Base-by-base conservation (phyloP, 1,140 invertebrate genomes). In the Oedothorax gibbosus region DNA sequence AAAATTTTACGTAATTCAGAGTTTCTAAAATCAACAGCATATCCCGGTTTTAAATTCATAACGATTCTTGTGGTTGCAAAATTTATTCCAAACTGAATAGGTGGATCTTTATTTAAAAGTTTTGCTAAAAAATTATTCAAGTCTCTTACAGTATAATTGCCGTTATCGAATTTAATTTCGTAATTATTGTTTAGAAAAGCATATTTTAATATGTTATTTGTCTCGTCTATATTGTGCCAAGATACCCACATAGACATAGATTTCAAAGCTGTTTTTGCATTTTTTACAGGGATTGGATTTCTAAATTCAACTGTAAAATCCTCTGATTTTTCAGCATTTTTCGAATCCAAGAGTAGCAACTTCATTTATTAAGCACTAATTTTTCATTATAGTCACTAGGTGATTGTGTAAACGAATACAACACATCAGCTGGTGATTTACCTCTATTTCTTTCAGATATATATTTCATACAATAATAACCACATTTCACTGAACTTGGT, bases 391-490 rank as follows among this genome's bases (percentile, higher is more conserved):
- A 81, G 50, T 54, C 35, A 60, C 66, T 81, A 20, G 79, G 54
- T 20, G 49, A 7, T 78, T 78, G 49, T 15, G 1, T 65, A 64
- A 78, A 78, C 0, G 76, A n/a, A 65, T 81, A 81, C 50, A 81
- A 81, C 21, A 71, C 35, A 11, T 72, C 49, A 71, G 49, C 18
- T 50, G 56, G 54, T 15, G 66, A 71, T 20, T 72, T 81, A 14
- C 66, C 56, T 49, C 60, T 72, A 62, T 81, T 81, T 81, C 68
- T 21, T 81, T 81, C 66, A n/a, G 7, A 49, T 60, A 81, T 81
- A 60, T 81, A 81, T 71, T 72, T 72, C 56, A 81, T 81, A 60
- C 53, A 81, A 81, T 69, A 81, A 14, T 54, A 81, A 57, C 66
- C 66, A 20, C 66, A 81, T 81, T 69, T 81, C 50, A 81, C 20